These are phyloP conservation scores for Leptinotarsa haldemani DNA, from an alignment of 2,888 invertebrate genomes.

Conservation along the genomic window DNA sequence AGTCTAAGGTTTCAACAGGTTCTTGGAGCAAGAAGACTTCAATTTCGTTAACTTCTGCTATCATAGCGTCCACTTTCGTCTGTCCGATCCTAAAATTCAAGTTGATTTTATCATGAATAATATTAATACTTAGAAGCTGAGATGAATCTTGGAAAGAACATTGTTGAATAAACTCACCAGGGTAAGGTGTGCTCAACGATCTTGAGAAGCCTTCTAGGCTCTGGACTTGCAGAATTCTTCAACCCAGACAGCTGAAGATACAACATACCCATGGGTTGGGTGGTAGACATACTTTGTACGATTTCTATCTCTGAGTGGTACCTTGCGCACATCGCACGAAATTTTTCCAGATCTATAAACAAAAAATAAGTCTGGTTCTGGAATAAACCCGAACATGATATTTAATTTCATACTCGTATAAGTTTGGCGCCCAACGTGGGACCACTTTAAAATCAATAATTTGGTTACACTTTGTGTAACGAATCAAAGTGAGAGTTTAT, in stretches of 20 bases:
- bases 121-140: no score
- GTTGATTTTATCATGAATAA: no score
- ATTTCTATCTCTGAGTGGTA: constrained; percentile 77
- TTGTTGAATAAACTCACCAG: constrained; percentile 66
- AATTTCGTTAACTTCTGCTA: constrained; percentile 74
- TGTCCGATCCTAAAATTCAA: constrained; percentile 72
- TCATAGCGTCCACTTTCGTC: constrained; percentile 68
- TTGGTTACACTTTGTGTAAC: no score
- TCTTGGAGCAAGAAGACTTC: constrained; percentile 72
- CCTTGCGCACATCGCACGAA: constrained; percentile 76
- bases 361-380: not conserved
- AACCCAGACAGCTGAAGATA: constrained; percentile 78
- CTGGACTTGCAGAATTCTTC: constrained; percentile 78
- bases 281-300: constrained; percentile 75
- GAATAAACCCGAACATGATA: no score
- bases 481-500: no score
- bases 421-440: constrained; percentile 8
- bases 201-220: constrained; percentile 76
- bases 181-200: constrained; percentile 75
- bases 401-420: no score
- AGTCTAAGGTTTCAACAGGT: constrained; percentile 78
- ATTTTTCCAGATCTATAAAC: constrained; percentile 70
- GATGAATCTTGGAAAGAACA: no score
- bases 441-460: constrained; percentile 18
- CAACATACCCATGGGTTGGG: constrained; percentile 79